A percentile compares a stretch with the other conserved stretches of the same genome.
Conservation (phyloP, 1,140 invertebrate species). For the Luehdorfia chinensis region DNA sequence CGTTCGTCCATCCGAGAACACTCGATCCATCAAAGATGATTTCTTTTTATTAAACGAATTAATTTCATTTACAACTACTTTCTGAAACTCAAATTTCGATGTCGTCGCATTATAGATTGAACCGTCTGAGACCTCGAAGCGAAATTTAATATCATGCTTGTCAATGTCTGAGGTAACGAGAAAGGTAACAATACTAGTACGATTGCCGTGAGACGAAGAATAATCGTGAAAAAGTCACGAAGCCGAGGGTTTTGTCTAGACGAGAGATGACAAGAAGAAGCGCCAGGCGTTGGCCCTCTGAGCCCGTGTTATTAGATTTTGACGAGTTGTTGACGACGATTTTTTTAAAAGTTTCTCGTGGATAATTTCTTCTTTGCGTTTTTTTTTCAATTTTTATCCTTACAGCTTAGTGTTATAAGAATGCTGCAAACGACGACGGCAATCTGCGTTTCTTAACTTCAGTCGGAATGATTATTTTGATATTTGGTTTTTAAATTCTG, state of each 20-base stretch:
- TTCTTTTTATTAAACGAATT: too few species aligned
- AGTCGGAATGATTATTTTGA: too few species aligned
- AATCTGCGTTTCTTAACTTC: constrained; percentile 4
- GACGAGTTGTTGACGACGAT: constrained; percentile 59
- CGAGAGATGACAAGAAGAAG: constrained; percentile 46
- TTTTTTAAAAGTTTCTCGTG: constrained; percentile 22
- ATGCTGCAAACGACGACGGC: background rate
- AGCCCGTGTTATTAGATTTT: constrained; percentile 64
- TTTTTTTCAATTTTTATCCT: background rate
- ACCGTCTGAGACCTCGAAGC: constrained; percentile 38
- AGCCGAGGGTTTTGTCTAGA: constrained; percentile 61
- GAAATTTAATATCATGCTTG: constrained; percentile 63
- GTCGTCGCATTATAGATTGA: constrained; percentile 50
- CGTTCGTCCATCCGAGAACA: too few species aligned
- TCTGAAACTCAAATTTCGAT: constrained; percentile 50
- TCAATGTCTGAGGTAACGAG: constrained; percentile 42
- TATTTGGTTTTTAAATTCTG: too few species aligned
- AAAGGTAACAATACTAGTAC: constrained; percentile 44
- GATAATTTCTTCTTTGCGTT: background rate
- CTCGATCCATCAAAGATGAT: too few species aligned
- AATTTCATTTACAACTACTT: constrained; percentile 36
- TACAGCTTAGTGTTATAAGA: constrained; percentile 1
- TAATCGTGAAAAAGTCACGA: constrained; percentile 64
- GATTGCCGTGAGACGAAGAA: constrained; percentile 58
- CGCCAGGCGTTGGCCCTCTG: constrained; percentile 38